Percentiles rank a stretch among this genome's conserved stretches.
Conservation (phyloP, 2,113 vertebrate genomes). For the Abramis brama region DNA sequence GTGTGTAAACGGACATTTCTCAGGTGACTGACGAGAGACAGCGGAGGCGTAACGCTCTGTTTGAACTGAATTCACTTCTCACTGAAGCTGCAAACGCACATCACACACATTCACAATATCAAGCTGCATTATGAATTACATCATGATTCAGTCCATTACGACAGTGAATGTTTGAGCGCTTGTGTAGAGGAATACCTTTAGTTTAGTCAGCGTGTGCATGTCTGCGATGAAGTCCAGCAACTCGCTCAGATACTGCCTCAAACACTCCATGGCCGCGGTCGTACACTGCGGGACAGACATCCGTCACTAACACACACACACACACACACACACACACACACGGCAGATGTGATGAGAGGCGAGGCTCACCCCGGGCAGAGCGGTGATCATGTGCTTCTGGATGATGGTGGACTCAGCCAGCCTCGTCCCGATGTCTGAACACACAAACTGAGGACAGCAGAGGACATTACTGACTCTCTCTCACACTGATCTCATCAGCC, state of each 20-base stretch:
- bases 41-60: no score
- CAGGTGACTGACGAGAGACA: no score
- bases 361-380: conserved; percentile 88
- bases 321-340: conserved; percentile 40
- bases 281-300: conserved; percentile 81
- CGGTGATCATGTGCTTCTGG: conserved; percentile 96
- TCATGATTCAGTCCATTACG: not conserved
- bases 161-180: not conserved
- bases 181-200: conserved; percentile 81
- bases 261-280: conserved; percentile 97
- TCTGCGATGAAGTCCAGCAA: conserved; percentile 97
- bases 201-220: conserved; percentile 96
- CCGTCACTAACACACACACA: not conserved
- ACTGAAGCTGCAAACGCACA: not conserved
- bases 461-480: not conserved
- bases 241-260: conserved; percentile 91
- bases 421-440: conserved; percentile 94
- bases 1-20: no score
- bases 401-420: conserved; percentile 96
- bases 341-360: no score
- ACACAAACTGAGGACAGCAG: conserved; percentile 88
- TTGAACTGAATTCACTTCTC: no score
- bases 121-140: not conserved
- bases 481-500: not conserved
- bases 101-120: not conserved